Conservation (phyloP, 2,888 invertebrate genomes). For the Drosophila eohydei region DNA sequence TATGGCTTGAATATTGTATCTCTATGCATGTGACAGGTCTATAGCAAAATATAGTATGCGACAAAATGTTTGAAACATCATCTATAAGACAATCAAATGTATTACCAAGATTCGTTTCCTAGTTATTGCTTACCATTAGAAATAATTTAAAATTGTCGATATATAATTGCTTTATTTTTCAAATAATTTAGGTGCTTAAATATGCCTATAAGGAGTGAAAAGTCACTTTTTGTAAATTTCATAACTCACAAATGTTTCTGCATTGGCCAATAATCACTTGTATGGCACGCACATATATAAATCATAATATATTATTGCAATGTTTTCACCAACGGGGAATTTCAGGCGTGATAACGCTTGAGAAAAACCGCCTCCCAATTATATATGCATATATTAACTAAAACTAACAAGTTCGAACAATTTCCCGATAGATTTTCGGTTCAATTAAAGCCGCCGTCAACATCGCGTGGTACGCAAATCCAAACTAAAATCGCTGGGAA, state of each 20-base stretch:
- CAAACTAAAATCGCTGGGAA: conserved; percentile 84
- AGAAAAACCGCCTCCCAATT: conserved; percentile 50
- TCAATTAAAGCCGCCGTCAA: conserved; percentile 83
- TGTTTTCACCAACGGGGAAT: conserved; percentile 20
- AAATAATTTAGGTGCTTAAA: conserved; percentile 10
- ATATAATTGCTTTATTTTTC: not conserved
- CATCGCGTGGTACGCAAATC: conserved; percentile 84
- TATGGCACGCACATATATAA: conserved; percentile 30
- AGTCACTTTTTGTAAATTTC: conserved; percentile 8
- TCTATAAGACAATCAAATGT: not conserved
- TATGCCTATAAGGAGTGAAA: not conserved
- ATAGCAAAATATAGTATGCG: not conserved
- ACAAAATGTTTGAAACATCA: not conserved
- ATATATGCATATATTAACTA: not conserved
- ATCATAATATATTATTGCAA: conserved; percentile 27
- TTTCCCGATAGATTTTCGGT: conserved; percentile 53
- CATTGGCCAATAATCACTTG: conserved; percentile 33
- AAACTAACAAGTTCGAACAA: conserved; percentile 24
- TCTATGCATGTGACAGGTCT: not conserved
- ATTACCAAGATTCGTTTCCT: not conserved
- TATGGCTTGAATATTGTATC: not conserved
- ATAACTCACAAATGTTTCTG: conserved; percentile 34
- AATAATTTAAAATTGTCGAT: not conserved
- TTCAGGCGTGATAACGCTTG: conserved; percentile 29
- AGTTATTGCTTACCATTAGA: conserved; percentile 32